A percentile compares a stretch with the other conserved stretches of the same genome.
These are phyloP conservation scores for Magallana ariakensis DNA, from an alignment of 1,140 invertebrate species.

Conservation along the genomic window DNA sequence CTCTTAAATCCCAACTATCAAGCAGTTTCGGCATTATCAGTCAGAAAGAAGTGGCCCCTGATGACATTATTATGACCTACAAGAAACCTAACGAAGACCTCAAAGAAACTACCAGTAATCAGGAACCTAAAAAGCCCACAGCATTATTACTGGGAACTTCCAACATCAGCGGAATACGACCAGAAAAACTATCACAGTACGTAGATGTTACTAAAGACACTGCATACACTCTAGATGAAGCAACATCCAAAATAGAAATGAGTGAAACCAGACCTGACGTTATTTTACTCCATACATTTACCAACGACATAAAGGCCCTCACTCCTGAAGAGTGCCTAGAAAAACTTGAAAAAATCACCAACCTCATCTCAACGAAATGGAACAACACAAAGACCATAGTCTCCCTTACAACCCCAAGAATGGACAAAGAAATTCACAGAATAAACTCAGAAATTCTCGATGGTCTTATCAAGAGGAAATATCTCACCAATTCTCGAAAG, in stretches of 20 bases:
- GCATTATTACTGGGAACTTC: background rate
- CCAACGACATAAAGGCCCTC: conserved; percentile 14
- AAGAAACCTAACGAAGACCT: background rate
- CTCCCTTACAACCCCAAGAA: conserved; percentile 20
- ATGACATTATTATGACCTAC: background rate
- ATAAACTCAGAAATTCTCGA: conserved; percentile 25
- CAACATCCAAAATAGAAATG: background rate
- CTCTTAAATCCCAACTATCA: background rate
- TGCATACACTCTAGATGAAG: background rate
- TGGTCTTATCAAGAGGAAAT: conserved; percentile 24
- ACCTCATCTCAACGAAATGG: background rate
- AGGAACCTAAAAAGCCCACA: background rate
- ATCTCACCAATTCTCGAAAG: background rate
- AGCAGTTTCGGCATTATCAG: background rate
- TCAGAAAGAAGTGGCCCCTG: background rate
- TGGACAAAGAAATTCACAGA: conserved; percentile 2
- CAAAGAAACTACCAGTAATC: background rate
- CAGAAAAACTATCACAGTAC: background rate
- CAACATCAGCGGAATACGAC: background rate
- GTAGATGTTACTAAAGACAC: background rate
- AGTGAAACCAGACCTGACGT: background rate
- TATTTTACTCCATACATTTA: conserved; percentile 18
- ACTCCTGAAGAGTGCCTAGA: background rate
- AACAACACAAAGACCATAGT: conserved; percentile 14
- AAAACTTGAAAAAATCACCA: background rate